A percentile compares a stretch with the other conserved stretches of the same genome.
Evolutionary conservation across 2,888 invertebrate genomes (phyloP).

Genomic region (Hemistola chrysoprasaria): DNA sequence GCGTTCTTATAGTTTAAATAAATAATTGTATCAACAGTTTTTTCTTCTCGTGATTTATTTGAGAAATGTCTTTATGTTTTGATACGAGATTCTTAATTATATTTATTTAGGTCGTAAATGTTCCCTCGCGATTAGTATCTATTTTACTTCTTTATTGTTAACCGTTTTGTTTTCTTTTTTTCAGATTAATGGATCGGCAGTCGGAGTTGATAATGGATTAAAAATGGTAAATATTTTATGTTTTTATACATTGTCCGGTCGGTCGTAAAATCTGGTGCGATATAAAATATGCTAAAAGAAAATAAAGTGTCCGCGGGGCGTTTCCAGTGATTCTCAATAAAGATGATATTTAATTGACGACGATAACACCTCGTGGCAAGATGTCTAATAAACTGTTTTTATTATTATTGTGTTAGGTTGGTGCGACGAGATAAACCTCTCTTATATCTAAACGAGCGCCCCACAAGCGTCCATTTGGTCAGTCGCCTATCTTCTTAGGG

Average conservation of each 20-base stretch:
- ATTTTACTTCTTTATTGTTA: conserved; percentile 33
- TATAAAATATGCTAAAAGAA: conserved; percentile 54
- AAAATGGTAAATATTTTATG: conserved; percentile 49
- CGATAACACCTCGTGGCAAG: conserved; percentile 73
- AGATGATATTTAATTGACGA: conserved; percentile 79
- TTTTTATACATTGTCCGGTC: conserved; percentile 39
- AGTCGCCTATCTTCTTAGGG: conserved; percentile 14
- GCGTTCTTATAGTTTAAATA: conserved; percentile 73
- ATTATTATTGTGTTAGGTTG: conserved; percentile 74
- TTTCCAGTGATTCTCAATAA: conserved; percentile 72
- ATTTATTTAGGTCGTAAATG: conserved; percentile 52
- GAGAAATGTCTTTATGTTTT: conserved; percentile 54
- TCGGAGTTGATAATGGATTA: conserved; percentile 47
- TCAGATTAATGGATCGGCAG: conserved; percentile 58
- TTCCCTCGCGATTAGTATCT: conserved; percentile 35
- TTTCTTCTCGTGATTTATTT: conserved; percentile 60
- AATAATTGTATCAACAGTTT: conserved; percentile 74
- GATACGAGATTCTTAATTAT: conserved; percentile 51
- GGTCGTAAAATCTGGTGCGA: conserved; percentile 42
- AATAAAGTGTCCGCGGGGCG: conserved; percentile 60
- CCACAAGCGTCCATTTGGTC: conserved; percentile 41
- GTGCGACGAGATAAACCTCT: conserved; percentile 54
- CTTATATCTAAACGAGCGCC: conserved; percentile 40
- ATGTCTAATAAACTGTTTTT: conserved; percentile 76
- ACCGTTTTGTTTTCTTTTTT: conserved; percentile 43